Evolutionary conservation across 2,888 invertebrate genomes (phyloP).

Genomic region (Heliconius erato): DNA sequence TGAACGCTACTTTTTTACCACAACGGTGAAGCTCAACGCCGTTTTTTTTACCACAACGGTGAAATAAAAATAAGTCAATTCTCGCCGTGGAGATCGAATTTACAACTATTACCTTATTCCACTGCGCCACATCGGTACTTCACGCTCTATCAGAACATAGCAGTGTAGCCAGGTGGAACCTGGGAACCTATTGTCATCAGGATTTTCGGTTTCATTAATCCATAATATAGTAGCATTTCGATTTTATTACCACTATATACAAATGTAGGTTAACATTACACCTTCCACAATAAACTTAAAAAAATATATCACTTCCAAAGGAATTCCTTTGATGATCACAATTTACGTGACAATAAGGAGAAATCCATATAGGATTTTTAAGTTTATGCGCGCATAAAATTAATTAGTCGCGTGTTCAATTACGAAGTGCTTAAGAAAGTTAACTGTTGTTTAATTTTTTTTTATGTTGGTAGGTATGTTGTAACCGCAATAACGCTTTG

Average conservation of each 20-base stretch:
- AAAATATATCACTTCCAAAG: slow-evolving; percentile 17
- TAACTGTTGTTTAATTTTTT: slow-evolving; percentile 35
- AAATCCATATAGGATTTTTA: slow-evolving; percentile 41
- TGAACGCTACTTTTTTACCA: neutral
- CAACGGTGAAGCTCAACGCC: no score
- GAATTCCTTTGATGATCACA: slow-evolving; percentile 33
- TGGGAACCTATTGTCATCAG: no score
- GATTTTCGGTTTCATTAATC: no score
- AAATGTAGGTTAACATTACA: slow-evolving; percentile 20
- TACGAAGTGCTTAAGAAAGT: slow-evolving; percentile 45
- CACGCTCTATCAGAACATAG: no score
- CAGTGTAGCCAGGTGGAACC: no score
- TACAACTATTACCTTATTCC: no score
- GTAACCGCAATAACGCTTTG: slow-evolving; percentile 32
- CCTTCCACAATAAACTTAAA: slow-evolving; percentile 12
- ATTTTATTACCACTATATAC: neutral
- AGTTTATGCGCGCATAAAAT: slow-evolving; percentile 42
- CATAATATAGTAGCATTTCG: no score
- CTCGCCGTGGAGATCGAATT: no score
- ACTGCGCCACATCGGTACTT: no score
- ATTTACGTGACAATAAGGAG: slow-evolving; percentile 42
- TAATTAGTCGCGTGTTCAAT: slow-evolving; percentile 46
- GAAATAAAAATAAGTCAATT: no score
- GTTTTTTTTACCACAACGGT: neutral
- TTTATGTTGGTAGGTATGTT: slow-evolving; percentile 21